These are phyloP conservation scores for Lordiphosa collinella DNA, from an alignment of 1,140 invertebrate genomes.

Conservation along the genomic window DNA sequence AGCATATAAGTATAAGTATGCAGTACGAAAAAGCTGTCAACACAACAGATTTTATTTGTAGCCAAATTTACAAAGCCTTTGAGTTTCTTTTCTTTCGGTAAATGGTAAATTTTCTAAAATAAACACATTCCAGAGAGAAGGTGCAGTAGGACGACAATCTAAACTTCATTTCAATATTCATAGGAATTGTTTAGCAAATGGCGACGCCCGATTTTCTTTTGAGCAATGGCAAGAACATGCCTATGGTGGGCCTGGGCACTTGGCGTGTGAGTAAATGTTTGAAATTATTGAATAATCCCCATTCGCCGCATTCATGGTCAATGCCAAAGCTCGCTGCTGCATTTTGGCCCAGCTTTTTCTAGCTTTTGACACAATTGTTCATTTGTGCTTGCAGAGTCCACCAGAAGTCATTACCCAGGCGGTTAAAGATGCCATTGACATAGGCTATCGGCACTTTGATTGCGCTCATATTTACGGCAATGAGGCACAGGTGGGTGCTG, in stretches of 20 bases:
- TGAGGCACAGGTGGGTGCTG: constrained; percentile 87
- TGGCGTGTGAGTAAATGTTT: constrained; percentile 84
- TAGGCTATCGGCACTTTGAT: constrained; percentile 91
- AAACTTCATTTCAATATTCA: background rate
- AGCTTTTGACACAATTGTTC: background rate
- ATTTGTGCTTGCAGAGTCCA: constrained; percentile 82
- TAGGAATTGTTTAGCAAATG: constrained; percentile 18
- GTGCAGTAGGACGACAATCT: background rate
- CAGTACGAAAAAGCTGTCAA: constrained; percentile 34
- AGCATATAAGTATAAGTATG: constrained; percentile 17
- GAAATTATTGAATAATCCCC: constrained; percentile 40
- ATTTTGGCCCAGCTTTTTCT: constrained; percentile 23
- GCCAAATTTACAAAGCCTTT: constrained; percentile 36
- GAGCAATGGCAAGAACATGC: constrained; percentile 85
- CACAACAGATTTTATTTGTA: constrained; percentile 39
- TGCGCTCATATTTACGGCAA: constrained; percentile 89
- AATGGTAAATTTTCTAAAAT: constrained; percentile 25
- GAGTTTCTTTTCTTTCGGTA: constrained; percentile 33
- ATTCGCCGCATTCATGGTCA: constrained; percentile 32
- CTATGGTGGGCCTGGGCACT: constrained; percentile 88
- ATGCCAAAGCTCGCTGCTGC: constrained; percentile 25
- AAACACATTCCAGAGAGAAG: background rate
- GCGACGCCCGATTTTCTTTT: constrained; percentile 81
- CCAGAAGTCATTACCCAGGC: constrained; percentile 86
- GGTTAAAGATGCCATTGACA: constrained; percentile 87